Evolutionary conservation across 2,888 invertebrate species (phyloP).

Genomic region (Teleogryllus oceanicus): DNA sequence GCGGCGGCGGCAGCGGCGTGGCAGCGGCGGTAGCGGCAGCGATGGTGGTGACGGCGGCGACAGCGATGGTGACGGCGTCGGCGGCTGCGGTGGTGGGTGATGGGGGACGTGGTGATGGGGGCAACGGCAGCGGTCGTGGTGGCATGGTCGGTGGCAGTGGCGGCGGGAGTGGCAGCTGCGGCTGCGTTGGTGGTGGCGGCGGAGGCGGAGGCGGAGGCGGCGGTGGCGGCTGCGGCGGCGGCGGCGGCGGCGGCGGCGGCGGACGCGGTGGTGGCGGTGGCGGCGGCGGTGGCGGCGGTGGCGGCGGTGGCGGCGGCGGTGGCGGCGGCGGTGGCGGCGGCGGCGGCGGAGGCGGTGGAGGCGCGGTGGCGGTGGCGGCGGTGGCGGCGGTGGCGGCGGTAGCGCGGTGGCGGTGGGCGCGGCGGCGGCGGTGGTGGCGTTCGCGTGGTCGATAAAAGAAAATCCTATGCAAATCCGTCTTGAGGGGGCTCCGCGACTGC

Average conservation of each 20-base stretch:
- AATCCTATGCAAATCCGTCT: slow-evolving; percentile 18
- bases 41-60: background rate
- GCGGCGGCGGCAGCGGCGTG: background rate
- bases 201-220: background rate
- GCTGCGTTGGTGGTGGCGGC: background rate
- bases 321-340: background rate
- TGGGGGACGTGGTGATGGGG: no score
- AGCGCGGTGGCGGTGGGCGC: background rate
- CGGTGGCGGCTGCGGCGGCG: no score
- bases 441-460: background rate
- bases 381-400: no score
- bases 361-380: background rate
- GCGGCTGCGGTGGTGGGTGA: no score
- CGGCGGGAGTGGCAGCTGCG: background rate
- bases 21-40: background rate
- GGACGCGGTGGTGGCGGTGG: no score
- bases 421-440: background rate
- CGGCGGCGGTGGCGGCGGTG: no score
- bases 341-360: no score
- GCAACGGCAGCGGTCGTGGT: no score
- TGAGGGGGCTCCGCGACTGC: background rate
- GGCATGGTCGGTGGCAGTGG: no score
- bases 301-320: background rate
- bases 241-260: background rate
- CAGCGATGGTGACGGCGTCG: background rate